These are phyloP conservation scores for Pyrocephalus nanus DNA, from an alignment of 2,797 vertebrate genomes.

Conservation along the genomic window DNA sequence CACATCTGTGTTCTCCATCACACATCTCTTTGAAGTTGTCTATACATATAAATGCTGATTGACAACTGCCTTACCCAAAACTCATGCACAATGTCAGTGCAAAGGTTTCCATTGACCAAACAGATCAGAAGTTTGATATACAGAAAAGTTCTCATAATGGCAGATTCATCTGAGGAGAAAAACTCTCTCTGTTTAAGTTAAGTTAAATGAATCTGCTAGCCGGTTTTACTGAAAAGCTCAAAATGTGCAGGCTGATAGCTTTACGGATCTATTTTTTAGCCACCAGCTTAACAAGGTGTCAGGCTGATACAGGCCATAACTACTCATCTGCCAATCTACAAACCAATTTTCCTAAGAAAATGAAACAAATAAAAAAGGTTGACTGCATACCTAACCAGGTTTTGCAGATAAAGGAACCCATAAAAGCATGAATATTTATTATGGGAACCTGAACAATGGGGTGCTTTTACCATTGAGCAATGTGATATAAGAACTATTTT, in stretches of 20 bases:
- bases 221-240: background rate
- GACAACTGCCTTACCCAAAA: background rate
- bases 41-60: background rate
- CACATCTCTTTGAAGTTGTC: background rate
- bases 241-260: background rate
- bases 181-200: background rate
- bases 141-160: background rate
- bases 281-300: background rate
- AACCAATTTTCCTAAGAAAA: background rate
- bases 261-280: background rate
- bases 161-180: background rate
- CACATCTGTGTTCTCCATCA: background rate
- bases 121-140: background rate
- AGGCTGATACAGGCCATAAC: background rate
- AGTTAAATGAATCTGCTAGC: background rate
- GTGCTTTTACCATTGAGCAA: background rate
- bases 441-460: background rate
- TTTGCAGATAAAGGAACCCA: background rate
- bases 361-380: background rate
- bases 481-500: background rate
- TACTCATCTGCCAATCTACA: background rate
- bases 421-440: conserved; percentile 11
- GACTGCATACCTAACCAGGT: background rate
- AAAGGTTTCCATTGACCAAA: background rate
- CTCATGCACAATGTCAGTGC: background rate